Evolutionary conservation across 2,113 vertebrate species (phyloP), one percentile per base, ranked within the genome.

Genomic region (Azemiops feae): DNA sequence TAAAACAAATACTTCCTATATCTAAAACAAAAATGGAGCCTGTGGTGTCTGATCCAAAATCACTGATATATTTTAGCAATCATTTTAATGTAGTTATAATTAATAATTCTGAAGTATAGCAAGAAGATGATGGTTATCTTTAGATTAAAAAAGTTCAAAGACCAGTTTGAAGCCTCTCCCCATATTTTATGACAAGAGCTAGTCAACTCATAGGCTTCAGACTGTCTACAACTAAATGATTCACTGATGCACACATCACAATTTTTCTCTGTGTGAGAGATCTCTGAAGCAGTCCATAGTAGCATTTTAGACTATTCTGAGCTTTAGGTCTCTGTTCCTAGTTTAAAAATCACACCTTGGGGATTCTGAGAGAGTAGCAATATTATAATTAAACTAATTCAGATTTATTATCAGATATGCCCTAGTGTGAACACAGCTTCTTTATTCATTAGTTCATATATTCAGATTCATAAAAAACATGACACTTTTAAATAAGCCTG

Each of bases 381-480:
- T 45, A 47, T n/a, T 57, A 30, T 54, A 58, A 30, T 55, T 55
- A 55, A 81, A 89, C 52, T 47, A 53, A 69, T 81, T 47, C 50
- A 30, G 27, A 43, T 55, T 9, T 55, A n/a, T 54, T 20, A 14
- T 39, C 81, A 93, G 88, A 60, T 9, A 90, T 58, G 45, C 45
- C 43, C 54, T 85, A 30, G n/a, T 27, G 81, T 50, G 55, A 52
- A 39, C 54, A 60, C 47, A 39, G 53, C 50, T 69, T 85, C 30
- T 60, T 93, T 93, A 90, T 90, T 86, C 88, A 86, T 60, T 60
- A 86, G 60, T 58, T 81, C 54, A 22, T 43, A 43, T 50, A 45
- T 89, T 85, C 88, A 23, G 16, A 27, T 90, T 90, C 50, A 34
- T 90, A 93, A 64, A 85, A 93, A 90, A 86, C 30, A 58, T 30